Base-by-base conservation (phyloP, 2,797 vertebrate genomes). In the Gobionotothen gibberifrons region DNA sequence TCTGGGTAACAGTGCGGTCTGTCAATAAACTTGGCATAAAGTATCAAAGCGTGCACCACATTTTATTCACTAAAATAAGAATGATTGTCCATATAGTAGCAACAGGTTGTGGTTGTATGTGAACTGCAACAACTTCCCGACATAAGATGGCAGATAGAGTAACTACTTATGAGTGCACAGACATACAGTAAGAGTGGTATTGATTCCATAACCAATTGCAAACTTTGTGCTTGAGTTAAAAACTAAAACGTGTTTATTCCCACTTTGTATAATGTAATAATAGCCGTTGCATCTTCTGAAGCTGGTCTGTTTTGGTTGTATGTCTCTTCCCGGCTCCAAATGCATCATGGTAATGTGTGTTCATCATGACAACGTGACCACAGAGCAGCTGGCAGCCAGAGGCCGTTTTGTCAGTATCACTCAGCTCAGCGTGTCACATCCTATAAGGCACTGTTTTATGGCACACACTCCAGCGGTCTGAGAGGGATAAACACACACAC, bases 361-460 rank as follows among this genome's bases (percentile, higher is more conserved):
- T 77, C 78, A 54, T 54, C 54, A 16, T 58, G 65, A 74, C 71
- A 63, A 16, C 56, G 52, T 75, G 73, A 76, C 67, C 66, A 40
- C 63, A 22, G 73, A 82, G 77, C 78, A 65, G 74, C 79, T 79
- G 78, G 53, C 60, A 74, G 85, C 79, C 66, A 43, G 46, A 42
- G 60, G 83, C 73, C 36, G 22, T 67, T 87, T 79, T 88, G 80
- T 87, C 87, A 87, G 80, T 49, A 71, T 68, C 56, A n/a, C 74
- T 90, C 69, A 82, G 59, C 63, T 82, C 83, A 76, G 73, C 52
- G 36, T 83, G 85, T 89, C 88, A 77, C 55, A 78, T 85, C 72
- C 69, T 62, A 63, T 75, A 62, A 79, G 63, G 40, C 52, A 29
- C 36, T 10, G 61, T 70, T 48, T n/a, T 55, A 74, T 29, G 60